These are phyloP conservation scores for Ciconia nigra DNA, from an alignment of 2,797 vertebrate species.

Conservation along the genomic window DNA sequence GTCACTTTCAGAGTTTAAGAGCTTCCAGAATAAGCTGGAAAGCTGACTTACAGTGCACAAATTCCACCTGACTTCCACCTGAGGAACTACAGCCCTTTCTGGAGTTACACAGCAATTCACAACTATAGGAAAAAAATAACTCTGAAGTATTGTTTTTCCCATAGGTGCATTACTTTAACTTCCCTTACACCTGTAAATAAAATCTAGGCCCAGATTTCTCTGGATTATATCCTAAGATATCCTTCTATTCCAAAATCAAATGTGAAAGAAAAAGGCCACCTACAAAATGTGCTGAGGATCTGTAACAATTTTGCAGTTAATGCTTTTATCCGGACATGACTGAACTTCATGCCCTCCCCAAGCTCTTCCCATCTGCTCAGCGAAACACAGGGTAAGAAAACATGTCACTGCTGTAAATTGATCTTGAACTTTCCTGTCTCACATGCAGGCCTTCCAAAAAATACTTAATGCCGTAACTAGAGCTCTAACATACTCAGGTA, in stretches of 20 bases:
- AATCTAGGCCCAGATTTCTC: background rate
- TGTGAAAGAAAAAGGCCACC: background rate
- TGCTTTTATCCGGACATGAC: slow-evolving; percentile 18
- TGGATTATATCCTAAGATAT: background rate
- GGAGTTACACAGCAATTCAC: background rate
- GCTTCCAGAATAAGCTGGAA: background rate
- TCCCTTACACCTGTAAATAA: background rate
- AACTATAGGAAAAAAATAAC: background rate
- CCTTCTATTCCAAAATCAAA: background rate
- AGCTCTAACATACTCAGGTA: background rate
- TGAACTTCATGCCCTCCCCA: slow-evolving; percentile 24
- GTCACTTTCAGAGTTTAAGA: background rate
- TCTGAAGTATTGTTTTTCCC: background rate
- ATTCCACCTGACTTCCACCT: background rate
- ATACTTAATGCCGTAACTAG: background rate
- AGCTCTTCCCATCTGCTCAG: slow-evolving; percentile 22
- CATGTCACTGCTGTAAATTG: slow-evolving; percentile 33
- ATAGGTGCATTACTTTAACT: background rate
- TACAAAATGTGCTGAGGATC: background rate
- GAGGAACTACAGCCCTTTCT: background rate
- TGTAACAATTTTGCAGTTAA: slow-evolving; percentile 23
- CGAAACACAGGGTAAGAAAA: background rate
- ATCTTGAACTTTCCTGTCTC: slow-evolving; percentile 30
- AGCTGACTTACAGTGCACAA: background rate
- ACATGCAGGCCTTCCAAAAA: background rate